Evolutionary conservation across 2,888 invertebrate species (phyloP).

Genomic region (Phaonia tiefii): DNA sequence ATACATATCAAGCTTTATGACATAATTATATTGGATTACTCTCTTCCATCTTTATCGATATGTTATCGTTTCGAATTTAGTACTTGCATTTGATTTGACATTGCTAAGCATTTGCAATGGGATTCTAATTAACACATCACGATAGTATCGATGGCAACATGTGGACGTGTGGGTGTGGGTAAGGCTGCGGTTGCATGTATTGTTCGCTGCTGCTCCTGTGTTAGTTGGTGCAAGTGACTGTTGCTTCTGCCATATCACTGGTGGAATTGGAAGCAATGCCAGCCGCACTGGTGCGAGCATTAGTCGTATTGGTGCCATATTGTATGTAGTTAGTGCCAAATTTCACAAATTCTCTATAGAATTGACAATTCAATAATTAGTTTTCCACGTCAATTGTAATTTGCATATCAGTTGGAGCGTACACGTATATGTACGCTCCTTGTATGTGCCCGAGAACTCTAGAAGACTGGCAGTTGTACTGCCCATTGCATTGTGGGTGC

Average conservation of each 20-base stretch:
- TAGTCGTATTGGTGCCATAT: not conserved
- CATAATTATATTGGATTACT: too few species aligned
- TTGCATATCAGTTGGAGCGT: conserved; percentile 44
- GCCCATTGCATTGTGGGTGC: conserved; percentile 7
- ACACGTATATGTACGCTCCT: not conserved
- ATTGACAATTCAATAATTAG: conserved; percentile 66
- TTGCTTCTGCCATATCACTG: not conserved
- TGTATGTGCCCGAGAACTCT: not conserved
- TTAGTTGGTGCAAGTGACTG: not conserved
- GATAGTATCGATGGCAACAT: conserved; percentile 39
- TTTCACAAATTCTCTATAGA: conserved; percentile 56
- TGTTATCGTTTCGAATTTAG: too few species aligned
- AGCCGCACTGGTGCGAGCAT: not conserved
- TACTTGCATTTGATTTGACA: not conserved
- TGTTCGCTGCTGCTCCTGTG: too few species aligned
- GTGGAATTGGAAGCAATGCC: not conserved
- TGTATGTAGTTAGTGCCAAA: conserved; percentile 34
- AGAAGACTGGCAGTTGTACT: too few species aligned
- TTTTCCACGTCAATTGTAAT: conserved; percentile 60
- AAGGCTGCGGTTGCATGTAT: conserved; percentile 1
- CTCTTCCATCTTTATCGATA: too few species aligned
- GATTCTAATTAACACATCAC: conserved; percentile 64
- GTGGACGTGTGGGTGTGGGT: conserved; percentile 5
- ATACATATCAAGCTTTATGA: conserved; percentile 24
- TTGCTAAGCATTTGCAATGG: conserved; percentile 51